A percentile compares a stretch with the other conserved stretches of the same genome.
phyloP scores from a whole-genome alignment of 1,140 invertebrate genomes.

The Calliopsis andreniformis region DNA sequence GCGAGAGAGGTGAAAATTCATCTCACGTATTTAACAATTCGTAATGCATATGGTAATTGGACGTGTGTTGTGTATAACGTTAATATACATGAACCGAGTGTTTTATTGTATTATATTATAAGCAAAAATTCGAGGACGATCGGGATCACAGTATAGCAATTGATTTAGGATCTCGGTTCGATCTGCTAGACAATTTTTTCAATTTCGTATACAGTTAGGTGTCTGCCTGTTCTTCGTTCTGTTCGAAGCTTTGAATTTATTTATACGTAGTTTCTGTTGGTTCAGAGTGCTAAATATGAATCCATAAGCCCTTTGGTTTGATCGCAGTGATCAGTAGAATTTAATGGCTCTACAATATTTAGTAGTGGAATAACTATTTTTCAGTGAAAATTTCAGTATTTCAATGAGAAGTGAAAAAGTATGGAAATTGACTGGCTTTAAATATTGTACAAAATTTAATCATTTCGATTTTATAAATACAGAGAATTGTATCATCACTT shows the following conservation, averaged over 20 bases:
- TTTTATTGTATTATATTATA: constrained; percentile 21
- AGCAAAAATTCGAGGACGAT: neutral
- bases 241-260: neutral
- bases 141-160: neutral
- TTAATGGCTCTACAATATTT: neutral
- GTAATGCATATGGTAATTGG: constrained; percentile 17
- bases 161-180: neutral
- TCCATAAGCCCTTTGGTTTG: neutral
- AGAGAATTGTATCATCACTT: neutral
- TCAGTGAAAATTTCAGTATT: neutral
- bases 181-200: constrained; percentile 15
- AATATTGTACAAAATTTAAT: no score
- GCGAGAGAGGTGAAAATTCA: neutral
- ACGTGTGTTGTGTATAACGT: constrained; percentile 12
- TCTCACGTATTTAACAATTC: constrained; percentile 14
- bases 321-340: neutral
- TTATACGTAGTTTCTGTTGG: neutral
- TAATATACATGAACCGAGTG: neutral
- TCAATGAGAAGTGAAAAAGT: no score
- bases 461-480: no score
- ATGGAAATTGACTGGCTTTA: no score
- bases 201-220: neutral
- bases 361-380: no score
- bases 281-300: neutral
- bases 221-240: neutral